Percentiles rank a stretch among this genome's conserved stretches.
These are phyloP conservation scores for Pterois miles DNA, from an alignment of 2,797 vertebrate species.

Conservation along the genomic window DNA sequence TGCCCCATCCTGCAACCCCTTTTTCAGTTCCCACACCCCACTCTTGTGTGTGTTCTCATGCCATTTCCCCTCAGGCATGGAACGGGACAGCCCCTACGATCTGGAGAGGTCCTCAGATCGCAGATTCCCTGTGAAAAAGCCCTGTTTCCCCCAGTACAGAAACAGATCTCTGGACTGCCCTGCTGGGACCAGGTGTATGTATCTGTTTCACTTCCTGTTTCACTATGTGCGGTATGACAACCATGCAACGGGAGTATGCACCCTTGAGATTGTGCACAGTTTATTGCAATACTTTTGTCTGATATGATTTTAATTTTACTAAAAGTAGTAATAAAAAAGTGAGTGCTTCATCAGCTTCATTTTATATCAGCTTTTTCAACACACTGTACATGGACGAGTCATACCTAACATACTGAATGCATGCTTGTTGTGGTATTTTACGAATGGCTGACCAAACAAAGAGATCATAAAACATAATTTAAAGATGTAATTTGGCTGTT, in stretches of 20 bases:
- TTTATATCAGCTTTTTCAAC: not conserved
- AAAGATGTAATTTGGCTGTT: conserved; percentile 36
- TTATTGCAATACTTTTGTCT: not conserved
- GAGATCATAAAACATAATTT: conserved; percentile 23
- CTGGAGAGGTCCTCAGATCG: conserved; percentile 81
- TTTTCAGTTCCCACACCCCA: conserved; percentile 33
- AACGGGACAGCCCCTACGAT: conserved; percentile 75
- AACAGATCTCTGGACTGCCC: conserved; percentile 84
- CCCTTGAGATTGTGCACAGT: not conserved
- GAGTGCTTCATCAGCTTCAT: not conserved
- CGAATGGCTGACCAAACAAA: conserved; percentile 16
- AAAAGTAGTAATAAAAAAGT: not conserved
- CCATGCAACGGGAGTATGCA: not conserved
- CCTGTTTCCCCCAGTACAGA: conserved; percentile 81
- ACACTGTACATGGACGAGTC: conserved; percentile 34
- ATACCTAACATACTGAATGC: conserved; percentile 47
- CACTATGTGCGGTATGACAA: conserved; percentile 42
- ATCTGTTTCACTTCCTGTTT: conserved; percentile 53
- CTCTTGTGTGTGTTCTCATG: conserved; percentile 41
- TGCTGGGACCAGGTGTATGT: conserved; percentile 75
- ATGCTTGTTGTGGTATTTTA: conserved; percentile 26
- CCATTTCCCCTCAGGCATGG: conserved; percentile 79
- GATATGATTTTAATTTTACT: not conserved
- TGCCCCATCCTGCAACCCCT: conserved; percentile 18
- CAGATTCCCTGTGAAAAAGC: conserved; percentile 81